Base-by-base conservation (phyloP, 2,888 invertebrate species). In the Stomorhina lunata region DNA sequence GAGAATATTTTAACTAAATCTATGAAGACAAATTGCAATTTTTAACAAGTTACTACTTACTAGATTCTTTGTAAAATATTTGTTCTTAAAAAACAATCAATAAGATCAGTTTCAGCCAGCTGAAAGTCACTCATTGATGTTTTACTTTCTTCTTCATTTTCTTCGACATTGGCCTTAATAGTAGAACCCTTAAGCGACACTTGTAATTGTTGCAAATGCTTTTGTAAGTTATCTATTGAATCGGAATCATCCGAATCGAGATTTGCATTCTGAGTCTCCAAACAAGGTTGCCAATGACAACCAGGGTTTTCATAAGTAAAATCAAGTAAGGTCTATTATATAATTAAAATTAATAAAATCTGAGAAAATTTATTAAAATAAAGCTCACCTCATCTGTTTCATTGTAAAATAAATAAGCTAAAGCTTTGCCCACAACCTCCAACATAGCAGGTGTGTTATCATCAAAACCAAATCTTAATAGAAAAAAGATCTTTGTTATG, bases 391-490 rank as follows among this genome's bases (percentile, higher is more conserved):
- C 97, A 92, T 98, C 98, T 15, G 95, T 93, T 87, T 94, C 94
- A 85, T 95, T 95, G 85, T 93, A 95, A 57, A 97, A 90, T 48
- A 98, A 92, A 87, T 95, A 94, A 80, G 95, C 93, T 87, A 98
- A 92, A 0, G 95, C 95, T 89, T 94, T 94, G 15, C 97, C 92
- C 12, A 96, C 93, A n/a, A 96, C 94, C 85, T 95, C 94, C 43
- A 97, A 90, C 55, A 96, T 93, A 2, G 94, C 93, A 0, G 94
- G 92, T 27, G 95, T 94, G 85, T 95, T 95, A 87, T 98, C 97
- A 91, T 98, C 98, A 85, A 98, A 91, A 0, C 97, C 95, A 92
- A 96, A 96, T 86, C 98, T 93, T 65, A 98, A 87, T 0, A 98
- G 92, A 86, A 98, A 94, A 87, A 97, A 94, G 88, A 93, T 95